Evolutionary conservation across 2,113 vertebrate genomes (phyloP).

Genomic region (Sterna hirundo): DNA sequence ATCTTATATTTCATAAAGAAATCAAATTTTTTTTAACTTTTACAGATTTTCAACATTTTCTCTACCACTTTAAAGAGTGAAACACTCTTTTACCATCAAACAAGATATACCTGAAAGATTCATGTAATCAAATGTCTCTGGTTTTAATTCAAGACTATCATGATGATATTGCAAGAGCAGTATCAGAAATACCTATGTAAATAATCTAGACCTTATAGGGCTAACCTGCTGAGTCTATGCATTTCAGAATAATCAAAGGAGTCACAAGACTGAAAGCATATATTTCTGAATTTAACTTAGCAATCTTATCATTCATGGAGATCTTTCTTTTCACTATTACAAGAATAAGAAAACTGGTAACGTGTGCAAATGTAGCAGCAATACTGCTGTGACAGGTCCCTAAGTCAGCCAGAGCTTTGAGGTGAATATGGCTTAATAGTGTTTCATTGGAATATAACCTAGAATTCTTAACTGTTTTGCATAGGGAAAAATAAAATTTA

Average conservation of each 20-base stretch:
- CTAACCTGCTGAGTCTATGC: not conserved
- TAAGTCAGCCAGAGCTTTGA: not conserved
- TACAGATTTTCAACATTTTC: not conserved
- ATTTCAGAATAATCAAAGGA: not conserved
- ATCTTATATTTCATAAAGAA: not conserved
- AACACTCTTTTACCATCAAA: not conserved
- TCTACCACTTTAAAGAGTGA: not conserved
- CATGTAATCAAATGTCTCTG: not conserved
- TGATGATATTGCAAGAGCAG: not conserved
- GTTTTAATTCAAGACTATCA: not conserved
- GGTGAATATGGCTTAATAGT: not conserved
- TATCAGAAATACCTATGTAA: not conserved
- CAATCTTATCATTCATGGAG: not conserved
- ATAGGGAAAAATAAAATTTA: not conserved
- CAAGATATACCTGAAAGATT: not conserved
- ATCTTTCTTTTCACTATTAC: not conserved
- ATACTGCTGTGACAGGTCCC: not conserved
- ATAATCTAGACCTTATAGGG: not conserved
- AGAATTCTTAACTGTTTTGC: not conserved
- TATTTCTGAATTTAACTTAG: not conserved
- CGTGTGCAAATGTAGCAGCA: not conserved
- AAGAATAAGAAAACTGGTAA: not conserved
- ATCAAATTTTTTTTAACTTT: not conserved
- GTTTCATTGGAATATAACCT: not conserved
- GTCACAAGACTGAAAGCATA: not conserved